These are phyloP conservation scores for Zaprionus lachaisei DNA, from an alignment of 1,140 invertebrate species.

Conservation along the genomic window DNA sequence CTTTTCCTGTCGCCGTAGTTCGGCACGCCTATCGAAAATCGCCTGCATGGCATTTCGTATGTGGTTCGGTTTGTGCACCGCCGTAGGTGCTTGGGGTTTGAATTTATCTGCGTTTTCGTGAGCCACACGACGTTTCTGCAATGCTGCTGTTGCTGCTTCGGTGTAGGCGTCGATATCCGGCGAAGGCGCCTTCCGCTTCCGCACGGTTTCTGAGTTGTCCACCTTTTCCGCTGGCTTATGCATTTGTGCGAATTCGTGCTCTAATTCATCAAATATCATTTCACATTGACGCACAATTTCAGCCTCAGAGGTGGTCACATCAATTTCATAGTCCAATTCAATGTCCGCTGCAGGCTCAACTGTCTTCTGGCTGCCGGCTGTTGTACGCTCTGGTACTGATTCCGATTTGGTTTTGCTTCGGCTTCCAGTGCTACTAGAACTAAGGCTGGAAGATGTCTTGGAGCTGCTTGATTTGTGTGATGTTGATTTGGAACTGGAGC, in stretches of 20 bases:
- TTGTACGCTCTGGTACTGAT: constrained; percentile 9
- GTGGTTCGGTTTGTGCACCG: constrained; percentile 67
- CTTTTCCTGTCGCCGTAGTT: constrained; percentile 66
- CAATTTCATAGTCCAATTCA: constrained; percentile 52
- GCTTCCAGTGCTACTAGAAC: constrained; percentile 35
- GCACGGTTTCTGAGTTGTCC: constrained; percentile 20
- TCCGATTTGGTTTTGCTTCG: constrained; percentile 35
- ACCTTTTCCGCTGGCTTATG: constrained; percentile 52
- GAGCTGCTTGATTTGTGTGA: constrained; percentile 43
- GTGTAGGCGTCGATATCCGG: constrained; percentile 69
- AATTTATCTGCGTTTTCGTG: constrained; percentile 83
- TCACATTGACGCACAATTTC: constrained; percentile 90
- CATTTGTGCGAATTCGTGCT: constrained; percentile 74
- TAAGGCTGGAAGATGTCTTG: constrained; percentile 24
- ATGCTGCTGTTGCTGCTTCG: constrained; percentile 52
- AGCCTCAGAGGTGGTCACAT: constrained; percentile 84
- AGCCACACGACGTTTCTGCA: constrained; percentile 85
- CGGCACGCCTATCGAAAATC: constrained; percentile 71
- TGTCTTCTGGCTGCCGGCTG: not conserved
- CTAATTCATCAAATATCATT: constrained; percentile 89
- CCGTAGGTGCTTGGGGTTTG: constrained; percentile 13
- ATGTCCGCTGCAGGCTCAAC: not conserved
- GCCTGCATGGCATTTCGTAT: constrained; percentile 80
- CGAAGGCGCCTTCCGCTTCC: constrained; percentile 68
- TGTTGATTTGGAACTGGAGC: constrained; percentile 29